Evolutionary conservation across 2,113 vertebrate species (phyloP).

Genomic region (Charina bottae): DNA sequence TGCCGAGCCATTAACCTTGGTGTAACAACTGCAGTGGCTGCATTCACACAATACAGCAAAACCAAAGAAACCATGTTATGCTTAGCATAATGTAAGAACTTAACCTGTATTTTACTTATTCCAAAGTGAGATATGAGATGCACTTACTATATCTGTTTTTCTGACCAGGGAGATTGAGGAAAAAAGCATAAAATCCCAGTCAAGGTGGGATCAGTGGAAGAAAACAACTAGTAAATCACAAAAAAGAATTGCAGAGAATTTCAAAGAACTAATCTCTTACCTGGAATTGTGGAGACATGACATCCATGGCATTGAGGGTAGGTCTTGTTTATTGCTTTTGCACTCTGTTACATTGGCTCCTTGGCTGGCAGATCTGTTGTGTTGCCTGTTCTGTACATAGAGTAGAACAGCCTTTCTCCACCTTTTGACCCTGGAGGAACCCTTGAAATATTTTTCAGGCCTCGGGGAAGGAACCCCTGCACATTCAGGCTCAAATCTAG

Average conservation of each 20-base stretch:
- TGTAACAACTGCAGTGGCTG: background rate
- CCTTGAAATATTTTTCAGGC: no score
- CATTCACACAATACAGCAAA: background rate
- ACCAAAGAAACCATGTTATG: background rate
- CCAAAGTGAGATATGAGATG: background rate
- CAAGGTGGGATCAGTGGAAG: constrained; percentile 80
- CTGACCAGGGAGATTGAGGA: constrained; percentile 66
- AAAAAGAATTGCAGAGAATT: constrained; percentile 74
- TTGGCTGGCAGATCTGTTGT: background rate
- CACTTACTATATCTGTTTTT: background rate
- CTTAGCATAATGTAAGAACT: background rate
- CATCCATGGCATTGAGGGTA: constrained; percentile 83
- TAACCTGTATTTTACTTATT: background rate
- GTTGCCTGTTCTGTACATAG: background rate
- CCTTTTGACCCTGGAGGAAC: no score
- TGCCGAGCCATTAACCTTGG: background rate
- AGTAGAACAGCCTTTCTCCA: no score
- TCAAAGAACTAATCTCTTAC: constrained; percentile 65
- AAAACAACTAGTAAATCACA: constrained; percentile 71
- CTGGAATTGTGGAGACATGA: constrained; percentile 87
- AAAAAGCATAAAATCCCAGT: constrained; percentile 56
- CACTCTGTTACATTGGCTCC: background rate
- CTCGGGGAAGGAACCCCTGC: no score
- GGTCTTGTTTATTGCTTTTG: background rate
- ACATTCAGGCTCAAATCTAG: no score